phyloP scores from a whole-genome alignment of 2,113 vertebrate species.

The Rallus limicola region DNA sequence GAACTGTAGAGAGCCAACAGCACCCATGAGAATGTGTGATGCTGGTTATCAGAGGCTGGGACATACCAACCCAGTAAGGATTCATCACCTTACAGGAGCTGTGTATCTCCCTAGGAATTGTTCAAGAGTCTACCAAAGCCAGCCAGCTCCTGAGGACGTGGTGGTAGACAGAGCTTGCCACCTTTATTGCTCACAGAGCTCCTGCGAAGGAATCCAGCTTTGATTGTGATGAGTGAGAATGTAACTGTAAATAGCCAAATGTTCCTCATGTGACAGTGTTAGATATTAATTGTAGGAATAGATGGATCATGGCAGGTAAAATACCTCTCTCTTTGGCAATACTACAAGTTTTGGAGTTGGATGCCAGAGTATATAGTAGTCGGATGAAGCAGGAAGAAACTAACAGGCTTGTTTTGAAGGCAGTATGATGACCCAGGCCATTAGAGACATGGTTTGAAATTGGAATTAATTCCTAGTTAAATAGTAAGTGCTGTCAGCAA shows the following conservation, averaged over 20 bases:
- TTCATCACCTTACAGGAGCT: not conserved
- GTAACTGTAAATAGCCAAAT: not conserved
- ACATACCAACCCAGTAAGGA: not conserved
- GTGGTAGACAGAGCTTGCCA: not conserved
- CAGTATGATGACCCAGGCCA: not conserved
- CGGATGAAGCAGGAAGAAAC: not conserved
- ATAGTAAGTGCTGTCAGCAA: not conserved
- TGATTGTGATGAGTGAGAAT: not conserved
- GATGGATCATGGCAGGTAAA: not conserved
- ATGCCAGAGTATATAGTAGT: not conserved
- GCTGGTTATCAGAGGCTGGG: not conserved
- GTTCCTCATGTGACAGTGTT: not conserved
- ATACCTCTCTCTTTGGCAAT: not conserved
- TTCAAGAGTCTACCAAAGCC: not conserved
- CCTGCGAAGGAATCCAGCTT: not conserved
- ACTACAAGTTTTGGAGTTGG: not conserved
- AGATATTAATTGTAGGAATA: not conserved
- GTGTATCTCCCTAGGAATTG: not conserved
- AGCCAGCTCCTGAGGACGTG: not conserved
- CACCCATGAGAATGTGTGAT: fast-evolving
- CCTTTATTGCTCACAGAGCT: not conserved
- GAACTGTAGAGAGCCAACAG: not conserved
- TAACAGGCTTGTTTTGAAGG: not conserved
- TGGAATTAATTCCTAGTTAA: not conserved
- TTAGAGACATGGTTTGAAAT: not conserved